A percentile compares a stretch with the other conserved stretches of the same genome.
These are phyloP conservation scores for Antechinus stuartii DNA, from an alignment of 2,113 vertebrate genomes.

Conservation along the genomic window DNA sequence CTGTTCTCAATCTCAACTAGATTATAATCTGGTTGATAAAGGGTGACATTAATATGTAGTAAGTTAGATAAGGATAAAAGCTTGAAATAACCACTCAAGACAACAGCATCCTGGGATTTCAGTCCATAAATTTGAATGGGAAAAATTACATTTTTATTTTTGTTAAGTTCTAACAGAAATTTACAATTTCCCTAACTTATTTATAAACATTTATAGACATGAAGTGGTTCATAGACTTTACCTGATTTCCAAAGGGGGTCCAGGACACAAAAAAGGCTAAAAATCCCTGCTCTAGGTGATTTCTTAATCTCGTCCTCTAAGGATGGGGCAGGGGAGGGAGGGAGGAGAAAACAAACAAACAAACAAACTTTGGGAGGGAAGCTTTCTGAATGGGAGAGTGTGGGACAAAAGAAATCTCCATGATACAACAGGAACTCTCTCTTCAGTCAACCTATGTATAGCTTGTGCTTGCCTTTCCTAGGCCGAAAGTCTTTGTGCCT, in stretches of 20 bases:
- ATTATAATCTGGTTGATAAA: neutral
- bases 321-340: neutral
- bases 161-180: neutral
- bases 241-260: neutral
- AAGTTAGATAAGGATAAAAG: neutral
- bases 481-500: neutral
- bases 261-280: neutral
- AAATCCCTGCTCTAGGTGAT: neutral
- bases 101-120: neutral
- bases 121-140: neutral
- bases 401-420: neutral
- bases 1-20: neutral
- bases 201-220: neutral
- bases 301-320: conserved; percentile 17
- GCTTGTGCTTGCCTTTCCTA: neutral
- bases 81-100: neutral
- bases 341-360: neutral
- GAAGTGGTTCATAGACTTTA: neutral
- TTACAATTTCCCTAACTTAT: neutral
- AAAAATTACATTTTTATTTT: neutral
- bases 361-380: neutral
- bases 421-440: neutral
- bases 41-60: neutral
- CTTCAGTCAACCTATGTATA: neutral
- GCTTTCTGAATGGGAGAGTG: neutral